Evolutionary conservation across 2,113 vertebrate genomes (phyloP).

Genomic region (Hippocampus barbouri): DNA sequence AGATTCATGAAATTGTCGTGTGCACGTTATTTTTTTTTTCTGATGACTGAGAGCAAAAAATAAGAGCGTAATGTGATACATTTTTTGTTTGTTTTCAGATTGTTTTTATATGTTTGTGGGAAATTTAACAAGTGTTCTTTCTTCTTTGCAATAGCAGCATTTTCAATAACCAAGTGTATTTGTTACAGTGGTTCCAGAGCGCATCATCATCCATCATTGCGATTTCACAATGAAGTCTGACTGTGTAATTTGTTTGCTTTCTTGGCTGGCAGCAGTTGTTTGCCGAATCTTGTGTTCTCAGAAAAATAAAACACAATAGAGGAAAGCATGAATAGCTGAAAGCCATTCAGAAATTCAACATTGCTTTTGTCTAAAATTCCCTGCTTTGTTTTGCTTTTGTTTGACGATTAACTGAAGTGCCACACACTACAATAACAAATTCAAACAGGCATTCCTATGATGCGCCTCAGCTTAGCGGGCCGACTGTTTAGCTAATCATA

Average conservation of each 20-base stretch:
- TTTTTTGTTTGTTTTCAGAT: constrained; percentile 17
- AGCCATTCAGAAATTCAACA: constrained; percentile 33
- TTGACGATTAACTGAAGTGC: constrained; percentile 16
- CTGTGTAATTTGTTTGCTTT: constrained; percentile 65
- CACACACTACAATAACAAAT: constrained; percentile 17
- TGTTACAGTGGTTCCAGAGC: constrained; percentile 47
- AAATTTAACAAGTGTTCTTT: constrained; percentile 24
- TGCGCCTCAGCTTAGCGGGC: too few species aligned
- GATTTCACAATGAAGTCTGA: constrained; percentile 51
- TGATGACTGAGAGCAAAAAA: constrained; percentile 29
- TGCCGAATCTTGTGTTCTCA: constrained; percentile 49
- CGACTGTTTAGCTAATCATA: too few species aligned
- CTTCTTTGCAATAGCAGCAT: constrained; percentile 34
- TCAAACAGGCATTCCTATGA: too few species aligned
- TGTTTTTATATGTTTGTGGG: constrained; percentile 23
- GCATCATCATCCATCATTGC: constrained; percentile 57
- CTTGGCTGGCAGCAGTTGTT: constrained; percentile 62
- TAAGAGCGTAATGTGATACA: constrained; percentile 15
- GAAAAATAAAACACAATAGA: constrained; percentile 14
- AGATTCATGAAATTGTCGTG: constrained; percentile 31
- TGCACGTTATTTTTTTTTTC: constrained; percentile 19
- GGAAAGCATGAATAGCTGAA: constrained; percentile 13
- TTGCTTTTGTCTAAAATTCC: constrained; percentile 34
- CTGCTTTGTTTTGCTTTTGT: constrained; percentile 20
- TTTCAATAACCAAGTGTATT: constrained; percentile 28